A percentile compares a stretch with the other conserved stretches of the same genome.
Evolutionary conservation across 2,113 vertebrate genomes (phyloP).

Genomic region (Cettia cetti): DNA sequence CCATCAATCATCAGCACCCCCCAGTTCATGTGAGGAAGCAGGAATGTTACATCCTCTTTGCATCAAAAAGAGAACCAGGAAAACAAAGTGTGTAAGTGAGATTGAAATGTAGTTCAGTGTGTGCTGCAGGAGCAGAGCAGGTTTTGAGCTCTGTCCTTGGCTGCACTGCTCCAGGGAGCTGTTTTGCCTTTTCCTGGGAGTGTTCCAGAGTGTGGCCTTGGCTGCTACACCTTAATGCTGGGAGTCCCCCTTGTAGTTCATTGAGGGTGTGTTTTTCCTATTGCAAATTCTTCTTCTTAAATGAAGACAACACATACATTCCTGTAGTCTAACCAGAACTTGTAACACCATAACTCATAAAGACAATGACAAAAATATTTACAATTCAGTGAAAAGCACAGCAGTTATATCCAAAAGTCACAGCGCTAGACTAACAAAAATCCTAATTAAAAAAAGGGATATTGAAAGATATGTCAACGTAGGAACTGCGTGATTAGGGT

Average conservation of each 20-base stretch:
- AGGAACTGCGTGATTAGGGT: not conserved
- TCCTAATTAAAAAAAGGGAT: not conserved
- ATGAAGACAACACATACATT: not conserved
- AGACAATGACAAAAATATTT: not conserved
- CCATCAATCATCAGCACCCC: not conserved
- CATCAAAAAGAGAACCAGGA: not conserved
- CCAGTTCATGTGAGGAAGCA: not conserved
- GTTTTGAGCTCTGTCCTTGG: not conserved
- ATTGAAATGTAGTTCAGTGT: rapidly evolving
- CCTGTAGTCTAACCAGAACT: not conserved
- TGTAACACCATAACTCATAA: not conserved
- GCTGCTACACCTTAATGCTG: not conserved
- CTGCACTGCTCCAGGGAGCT: not conserved
- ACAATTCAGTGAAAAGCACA: not conserved
- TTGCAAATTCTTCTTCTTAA: not conserved
- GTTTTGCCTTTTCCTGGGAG: not conserved
- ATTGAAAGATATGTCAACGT: not conserved
- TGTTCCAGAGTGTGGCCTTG: not conserved
- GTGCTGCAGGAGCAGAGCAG: not conserved
- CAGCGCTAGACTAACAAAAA: not conserved
- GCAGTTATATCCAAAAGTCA: not conserved
- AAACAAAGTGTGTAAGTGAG: not conserved
- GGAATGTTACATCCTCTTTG: not conserved
- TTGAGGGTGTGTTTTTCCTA: not conserved
- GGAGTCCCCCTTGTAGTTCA: not conserved